These are phyloP conservation scores for Laterallus jamaicensis DNA, from an alignment of 2,113 vertebrate genomes.

Conservation along the genomic window DNA sequence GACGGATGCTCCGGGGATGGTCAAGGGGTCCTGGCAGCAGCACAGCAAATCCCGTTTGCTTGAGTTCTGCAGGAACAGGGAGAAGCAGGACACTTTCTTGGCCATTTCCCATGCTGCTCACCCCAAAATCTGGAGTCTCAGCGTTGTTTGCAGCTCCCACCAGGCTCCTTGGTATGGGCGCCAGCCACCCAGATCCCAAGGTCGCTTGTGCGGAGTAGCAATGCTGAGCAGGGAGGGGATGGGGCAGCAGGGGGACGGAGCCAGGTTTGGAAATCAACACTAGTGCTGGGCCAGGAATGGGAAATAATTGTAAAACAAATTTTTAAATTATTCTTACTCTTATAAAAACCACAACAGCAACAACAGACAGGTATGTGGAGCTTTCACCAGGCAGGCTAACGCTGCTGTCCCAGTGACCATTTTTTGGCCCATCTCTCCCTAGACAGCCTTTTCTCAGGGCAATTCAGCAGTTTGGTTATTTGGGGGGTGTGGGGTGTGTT, in stretches of 20 bases:
- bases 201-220: neutral
- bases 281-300: neutral
- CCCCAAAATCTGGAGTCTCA: neutral
- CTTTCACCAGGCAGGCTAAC: neutral
- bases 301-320: neutral
- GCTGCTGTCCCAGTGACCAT: rapidly evolving
- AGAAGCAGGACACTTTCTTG: rapidly evolving
- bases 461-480: too few relatives aligned
- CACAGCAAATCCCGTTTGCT: rapidly evolving
- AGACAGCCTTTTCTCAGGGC: neutral
- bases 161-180: neutral
- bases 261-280: neutral
- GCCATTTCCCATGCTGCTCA: neutral
- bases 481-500: too few relatives aligned
- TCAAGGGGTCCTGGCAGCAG: neutral
- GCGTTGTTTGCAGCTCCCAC: neutral
- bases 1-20: neutral
- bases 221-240: rapidly evolving
- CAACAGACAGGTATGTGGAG: too few relatives aligned
- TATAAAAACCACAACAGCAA: too few relatives aligned
- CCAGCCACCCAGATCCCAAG: too few relatives aligned
- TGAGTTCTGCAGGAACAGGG: neutral
- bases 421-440: neutral
- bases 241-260: neutral
- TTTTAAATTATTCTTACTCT: too few relatives aligned